Evolutionary conservation across 2,888 invertebrate species (phyloP).

Genomic region (Volucella inflata): DNA sequence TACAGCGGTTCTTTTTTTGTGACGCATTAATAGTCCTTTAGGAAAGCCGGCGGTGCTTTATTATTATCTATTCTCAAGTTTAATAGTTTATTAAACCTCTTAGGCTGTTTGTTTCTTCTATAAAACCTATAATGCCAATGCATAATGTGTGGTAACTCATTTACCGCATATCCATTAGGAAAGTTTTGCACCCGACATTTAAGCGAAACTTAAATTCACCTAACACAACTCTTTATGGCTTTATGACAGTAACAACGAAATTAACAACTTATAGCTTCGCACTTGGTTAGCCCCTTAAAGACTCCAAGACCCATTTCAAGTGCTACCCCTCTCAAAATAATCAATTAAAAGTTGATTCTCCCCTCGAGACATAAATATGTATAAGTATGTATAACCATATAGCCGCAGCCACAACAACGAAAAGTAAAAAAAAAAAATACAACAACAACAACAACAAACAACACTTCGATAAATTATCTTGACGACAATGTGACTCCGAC

Average conservation of each 20-base stretch:
- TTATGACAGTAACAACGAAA: slow-evolving; percentile 32
- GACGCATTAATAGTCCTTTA: no score
- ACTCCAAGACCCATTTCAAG: slow-evolving; percentile 18
- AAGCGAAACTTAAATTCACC: slow-evolving; percentile 22
- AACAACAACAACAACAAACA: slow-evolving; percentile 50
- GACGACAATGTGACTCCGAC: slow-evolving; percentile 37
- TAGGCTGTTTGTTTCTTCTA: no score
- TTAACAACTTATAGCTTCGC: slow-evolving; percentile 11
- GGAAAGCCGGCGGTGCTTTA: no score
- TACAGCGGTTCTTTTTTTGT: no score
- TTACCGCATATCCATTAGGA: neutral
- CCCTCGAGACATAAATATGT: slow-evolving; percentile 9
- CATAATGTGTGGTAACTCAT: no score
- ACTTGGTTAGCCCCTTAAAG: slow-evolving; percentile 38
- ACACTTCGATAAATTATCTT: slow-evolving; percentile 70
- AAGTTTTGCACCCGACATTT: slow-evolving; percentile 6
- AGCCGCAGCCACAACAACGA: neutral
- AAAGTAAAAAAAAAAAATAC: slow-evolving; percentile 21
- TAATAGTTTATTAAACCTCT: no score
- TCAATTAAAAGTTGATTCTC: slow-evolving; percentile 65
- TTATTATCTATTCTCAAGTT: no score
- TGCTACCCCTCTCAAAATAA: slow-evolving; percentile 42
- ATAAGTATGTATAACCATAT: no score
- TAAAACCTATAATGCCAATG: no score
- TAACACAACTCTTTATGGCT: slow-evolving; percentile 4